Conservation (phyloP, 2,797 vertebrate genomes). For the Chrysocyon brachyurus region DNA sequence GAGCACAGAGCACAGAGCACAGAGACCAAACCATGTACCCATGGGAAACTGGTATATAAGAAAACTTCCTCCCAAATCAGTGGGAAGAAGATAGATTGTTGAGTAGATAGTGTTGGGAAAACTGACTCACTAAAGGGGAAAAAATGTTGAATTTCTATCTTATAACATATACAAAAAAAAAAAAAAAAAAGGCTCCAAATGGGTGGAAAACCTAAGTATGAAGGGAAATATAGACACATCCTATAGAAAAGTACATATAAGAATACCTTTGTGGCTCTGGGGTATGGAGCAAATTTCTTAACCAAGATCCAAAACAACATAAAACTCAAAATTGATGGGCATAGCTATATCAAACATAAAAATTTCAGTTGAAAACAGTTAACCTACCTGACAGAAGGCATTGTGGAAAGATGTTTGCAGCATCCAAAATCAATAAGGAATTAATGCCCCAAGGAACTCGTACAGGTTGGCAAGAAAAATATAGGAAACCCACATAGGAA, state of each 20-base stretch:
- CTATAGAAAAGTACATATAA: neutral
- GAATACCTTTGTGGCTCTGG: conserved; percentile 17
- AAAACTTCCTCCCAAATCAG: neutral
- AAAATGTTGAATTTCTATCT: neutral
- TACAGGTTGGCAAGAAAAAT: neutral
- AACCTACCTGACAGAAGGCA: conserved; percentile 56
- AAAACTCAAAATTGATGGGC: conserved; percentile 56
- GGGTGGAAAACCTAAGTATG: neutral
- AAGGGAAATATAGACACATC: neutral
- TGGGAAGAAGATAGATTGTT: neutral
- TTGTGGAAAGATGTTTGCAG: conserved; percentile 53
- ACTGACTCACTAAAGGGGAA: neutral
- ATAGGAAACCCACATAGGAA: neutral
- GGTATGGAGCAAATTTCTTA: conserved; percentile 35
- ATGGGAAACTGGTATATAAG: neutral
- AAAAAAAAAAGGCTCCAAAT: conserved; percentile 42
- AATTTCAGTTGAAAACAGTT: conserved; percentile 68
- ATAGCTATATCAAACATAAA: conserved; percentile 62
- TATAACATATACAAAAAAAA: neutral
- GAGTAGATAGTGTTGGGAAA: neutral
- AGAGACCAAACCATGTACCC: neutral
- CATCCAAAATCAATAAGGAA: conserved; percentile 68
- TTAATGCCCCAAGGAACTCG: conserved; percentile 30
- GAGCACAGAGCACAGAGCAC: neutral
- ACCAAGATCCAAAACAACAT: conserved; percentile 14